phyloP scores from a whole-genome alignment of 2,797 vertebrate species.

The Chloroceryle amazona region DNA sequence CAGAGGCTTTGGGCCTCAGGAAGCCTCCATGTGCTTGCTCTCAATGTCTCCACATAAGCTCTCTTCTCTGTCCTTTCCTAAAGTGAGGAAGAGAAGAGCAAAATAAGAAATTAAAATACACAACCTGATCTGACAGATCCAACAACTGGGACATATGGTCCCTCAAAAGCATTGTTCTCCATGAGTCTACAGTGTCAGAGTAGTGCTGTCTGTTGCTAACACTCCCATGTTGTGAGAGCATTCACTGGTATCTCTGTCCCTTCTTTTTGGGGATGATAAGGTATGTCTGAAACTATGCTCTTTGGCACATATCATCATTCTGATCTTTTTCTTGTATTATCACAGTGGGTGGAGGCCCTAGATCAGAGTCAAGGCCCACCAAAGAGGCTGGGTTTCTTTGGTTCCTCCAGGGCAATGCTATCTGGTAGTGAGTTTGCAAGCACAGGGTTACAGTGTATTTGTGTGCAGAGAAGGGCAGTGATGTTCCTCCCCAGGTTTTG shows the following conservation, averaged over 20 bases:
- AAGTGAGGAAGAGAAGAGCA: neutral
- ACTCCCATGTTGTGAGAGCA: neutral
- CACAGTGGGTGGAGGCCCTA: neutral
- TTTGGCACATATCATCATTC: neutral
- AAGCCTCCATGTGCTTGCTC: neutral
- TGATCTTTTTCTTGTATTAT: neutral
- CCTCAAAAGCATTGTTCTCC: rapidly evolving
- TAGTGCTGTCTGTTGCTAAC: neutral
- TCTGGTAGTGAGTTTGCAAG: neutral
- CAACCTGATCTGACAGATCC: neutral
- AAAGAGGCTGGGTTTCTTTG: neutral
- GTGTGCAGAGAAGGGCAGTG: neutral
- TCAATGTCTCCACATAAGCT: neutral
- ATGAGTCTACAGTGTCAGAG: rapidly evolving
- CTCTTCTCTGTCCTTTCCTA: neutral
- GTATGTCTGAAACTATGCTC: neutral
- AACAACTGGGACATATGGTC: rapidly evolving
- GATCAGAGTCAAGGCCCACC: neutral
- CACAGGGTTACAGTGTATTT: neutral
- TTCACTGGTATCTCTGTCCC: neutral
- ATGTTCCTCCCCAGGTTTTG: neutral
- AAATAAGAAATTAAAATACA: neutral
- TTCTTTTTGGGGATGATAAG: neutral
- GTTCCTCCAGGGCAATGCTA: neutral
- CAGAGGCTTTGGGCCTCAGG: neutral